Conservation (phyloP, 2,888 invertebrate genomes). For the Agriopis leucophaearia region DNA sequence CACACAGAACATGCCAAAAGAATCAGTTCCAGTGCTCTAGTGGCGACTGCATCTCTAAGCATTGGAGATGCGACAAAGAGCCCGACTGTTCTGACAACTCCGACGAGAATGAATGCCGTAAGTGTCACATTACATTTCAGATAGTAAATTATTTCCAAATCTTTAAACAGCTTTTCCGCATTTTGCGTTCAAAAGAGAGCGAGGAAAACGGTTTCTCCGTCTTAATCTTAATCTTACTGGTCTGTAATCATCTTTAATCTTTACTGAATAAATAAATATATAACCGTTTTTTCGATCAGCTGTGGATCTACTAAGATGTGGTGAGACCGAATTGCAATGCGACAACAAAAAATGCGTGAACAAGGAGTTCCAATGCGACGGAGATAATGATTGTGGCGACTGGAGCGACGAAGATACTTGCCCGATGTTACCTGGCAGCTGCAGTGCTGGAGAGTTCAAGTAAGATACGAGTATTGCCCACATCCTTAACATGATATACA, state of each 20-base stretch:
- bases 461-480: slow-evolving; percentile 64
- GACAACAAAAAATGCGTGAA: slow-evolving; percentile 90
- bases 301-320: slow-evolving; percentile 87
- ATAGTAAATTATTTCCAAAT: too few species aligned
- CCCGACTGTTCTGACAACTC: slow-evolving; percentile 91
- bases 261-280: too few species aligned
- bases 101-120: slow-evolving; percentile 91
- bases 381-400: slow-evolving; percentile 95
- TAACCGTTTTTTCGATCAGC: slow-evolving; percentile 57
- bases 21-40: slow-evolving; percentile 91
- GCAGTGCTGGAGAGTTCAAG: slow-evolving; percentile 91
- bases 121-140: slow-evolving; percentile 58
- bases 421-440: slow-evolving; percentile 88
- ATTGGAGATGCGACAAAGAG: slow-evolving; percentile 92
- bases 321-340: slow-evolving; percentile 91
- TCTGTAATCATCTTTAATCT: too few species aligned
- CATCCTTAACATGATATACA: not conserved
- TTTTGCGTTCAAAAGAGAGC: too few species aligned
- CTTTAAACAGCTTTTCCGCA: too few species aligned
- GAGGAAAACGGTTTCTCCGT: too few species aligned
- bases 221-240: not conserved
- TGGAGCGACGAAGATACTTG: slow-evolving; percentile 95
- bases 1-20: slow-evolving; percentile 86
- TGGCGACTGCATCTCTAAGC: slow-evolving; percentile 90
- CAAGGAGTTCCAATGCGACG: slow-evolving; percentile 92